Percentiles rank a stretch among this genome's conserved stretches.
Conservation (phyloP, 2,113 vertebrate genomes). For the Callospermophilus lateralis region DNA sequence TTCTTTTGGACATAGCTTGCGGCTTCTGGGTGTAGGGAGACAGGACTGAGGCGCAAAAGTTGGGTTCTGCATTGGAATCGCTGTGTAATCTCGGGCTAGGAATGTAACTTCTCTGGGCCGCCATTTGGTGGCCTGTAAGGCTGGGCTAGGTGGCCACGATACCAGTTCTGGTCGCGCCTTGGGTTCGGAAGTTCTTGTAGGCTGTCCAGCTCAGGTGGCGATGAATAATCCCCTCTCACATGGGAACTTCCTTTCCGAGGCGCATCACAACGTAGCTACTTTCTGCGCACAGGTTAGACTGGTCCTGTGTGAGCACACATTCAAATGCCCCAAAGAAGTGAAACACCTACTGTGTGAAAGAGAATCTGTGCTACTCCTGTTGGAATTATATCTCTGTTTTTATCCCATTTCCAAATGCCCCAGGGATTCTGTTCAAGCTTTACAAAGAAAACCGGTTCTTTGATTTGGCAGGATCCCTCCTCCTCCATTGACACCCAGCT, state of each 20-base stretch:
- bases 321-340: neutral
- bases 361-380: neutral
- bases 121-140: neutral
- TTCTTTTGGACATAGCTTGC: neutral
- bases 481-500: rapidly evolving
- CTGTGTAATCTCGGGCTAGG: neutral
- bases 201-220: rapidly evolving
- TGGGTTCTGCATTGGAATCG: neutral
- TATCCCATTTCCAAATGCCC: neutral
- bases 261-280: neutral
- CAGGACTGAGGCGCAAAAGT: neutral
- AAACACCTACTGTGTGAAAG: neutral
- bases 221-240: neutral
- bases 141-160: neutral
- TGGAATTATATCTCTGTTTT: neutral
- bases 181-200: neutral
- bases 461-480: neutral
- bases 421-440: neutral
- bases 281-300: neutral
- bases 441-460: slow-evolving; percentile 1
- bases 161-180: neutral
- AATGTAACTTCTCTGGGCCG: neutral
- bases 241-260: neutral
- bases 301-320: neutral
- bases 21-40: neutral